phyloP scores from a whole-genome alignment of 2,113 vertebrate genomes.

The Lynx canadensis region DNA sequence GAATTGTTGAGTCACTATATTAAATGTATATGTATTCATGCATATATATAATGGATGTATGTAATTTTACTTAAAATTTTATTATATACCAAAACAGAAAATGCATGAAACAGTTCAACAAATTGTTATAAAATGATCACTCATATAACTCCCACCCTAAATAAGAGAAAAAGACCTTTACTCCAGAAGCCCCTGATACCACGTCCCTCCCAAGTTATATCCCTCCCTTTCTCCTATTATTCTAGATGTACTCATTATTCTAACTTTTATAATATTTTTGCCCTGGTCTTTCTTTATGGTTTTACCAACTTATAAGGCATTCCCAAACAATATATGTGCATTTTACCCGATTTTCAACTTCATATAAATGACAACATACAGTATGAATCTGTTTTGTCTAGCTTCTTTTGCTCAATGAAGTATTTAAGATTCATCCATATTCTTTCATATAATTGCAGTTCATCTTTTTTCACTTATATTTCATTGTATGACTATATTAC shows the following conservation, averaged over 20 bases:
- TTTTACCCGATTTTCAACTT: background rate
- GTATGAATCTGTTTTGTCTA: background rate
- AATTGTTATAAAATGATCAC: background rate
- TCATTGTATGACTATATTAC: background rate
- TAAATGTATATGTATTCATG: background rate
- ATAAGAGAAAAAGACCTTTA: background rate
- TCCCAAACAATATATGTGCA: background rate
- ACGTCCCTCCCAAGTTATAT: background rate
- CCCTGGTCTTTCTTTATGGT: background rate
- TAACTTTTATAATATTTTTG: background rate
- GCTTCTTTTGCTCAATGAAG: background rate
- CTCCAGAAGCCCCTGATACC: background rate
- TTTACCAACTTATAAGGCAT: background rate
- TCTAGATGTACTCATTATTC: background rate
- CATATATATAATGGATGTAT: background rate
- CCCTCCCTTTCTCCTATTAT: background rate
- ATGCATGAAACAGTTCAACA: background rate
- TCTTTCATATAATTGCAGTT: background rate
- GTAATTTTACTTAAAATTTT: background rate
- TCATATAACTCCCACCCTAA: background rate
- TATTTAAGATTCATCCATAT: background rate
- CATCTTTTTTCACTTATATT: background rate
- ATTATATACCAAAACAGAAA: background rate
- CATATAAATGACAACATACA: background rate
- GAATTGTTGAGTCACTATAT: background rate